A percentile compares a stretch with the other conserved stretches of the same genome.
These are phyloP conservation scores for Tetanocera ferruginea DNA, from an alignment of 2,888 invertebrate species.

Conservation along the genomic window DNA sequence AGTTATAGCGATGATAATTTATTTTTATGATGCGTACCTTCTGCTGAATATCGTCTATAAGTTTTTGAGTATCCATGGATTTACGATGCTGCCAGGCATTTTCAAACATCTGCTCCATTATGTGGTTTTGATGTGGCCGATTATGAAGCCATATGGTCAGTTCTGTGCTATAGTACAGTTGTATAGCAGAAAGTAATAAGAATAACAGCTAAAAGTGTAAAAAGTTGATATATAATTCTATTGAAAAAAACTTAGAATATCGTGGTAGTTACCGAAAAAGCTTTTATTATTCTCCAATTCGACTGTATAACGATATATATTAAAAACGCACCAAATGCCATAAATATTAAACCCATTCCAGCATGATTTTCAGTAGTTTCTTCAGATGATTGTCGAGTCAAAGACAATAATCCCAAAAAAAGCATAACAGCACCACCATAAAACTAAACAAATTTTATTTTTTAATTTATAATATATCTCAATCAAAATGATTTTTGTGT, in stretches of 20 bases:
- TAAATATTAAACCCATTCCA: background rate
- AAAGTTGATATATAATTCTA: no score
- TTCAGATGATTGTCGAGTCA: no score
- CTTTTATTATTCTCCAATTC: no score
- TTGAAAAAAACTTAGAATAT: no score
- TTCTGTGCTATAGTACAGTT: no score
- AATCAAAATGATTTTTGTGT: background rate
- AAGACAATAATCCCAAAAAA: background rate
- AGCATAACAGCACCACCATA: background rate
- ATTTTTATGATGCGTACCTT: background rate
- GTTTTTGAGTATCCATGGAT: background rate
- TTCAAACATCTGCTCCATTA: background rate
- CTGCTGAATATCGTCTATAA: background rate
- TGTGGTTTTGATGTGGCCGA: background rate
- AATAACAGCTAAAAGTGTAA: no score
- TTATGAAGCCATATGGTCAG: no score
- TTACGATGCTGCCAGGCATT: slow-evolving; percentile 1
- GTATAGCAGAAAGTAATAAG: no score
- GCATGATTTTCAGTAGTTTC: no score
- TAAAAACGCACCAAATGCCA: background rate
- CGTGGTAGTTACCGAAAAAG: no score
- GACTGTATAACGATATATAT: background rate
- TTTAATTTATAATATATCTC: background rate
- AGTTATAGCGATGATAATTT: background rate
- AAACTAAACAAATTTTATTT: background rate